A percentile compares a stretch with the other conserved stretches of the same genome.
Evolutionary conservation across 2,888 invertebrate genomes (phyloP).

Genomic region (Cryptocephalus moraei): DNA sequence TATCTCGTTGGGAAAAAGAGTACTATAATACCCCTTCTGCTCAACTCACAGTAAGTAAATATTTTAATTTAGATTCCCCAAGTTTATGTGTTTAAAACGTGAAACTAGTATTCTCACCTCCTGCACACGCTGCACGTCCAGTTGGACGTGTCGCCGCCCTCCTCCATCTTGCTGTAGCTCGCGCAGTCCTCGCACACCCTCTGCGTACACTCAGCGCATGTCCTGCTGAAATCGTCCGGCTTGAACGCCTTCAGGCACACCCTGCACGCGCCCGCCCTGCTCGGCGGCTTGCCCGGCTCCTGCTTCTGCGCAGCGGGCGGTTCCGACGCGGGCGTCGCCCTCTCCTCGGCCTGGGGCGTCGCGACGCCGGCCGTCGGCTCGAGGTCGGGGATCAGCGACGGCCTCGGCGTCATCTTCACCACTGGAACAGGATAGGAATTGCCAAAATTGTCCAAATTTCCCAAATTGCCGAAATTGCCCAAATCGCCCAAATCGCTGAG

Average conservation of each 20-base stretch:
- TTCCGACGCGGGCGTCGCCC: constrained; percentile 34
- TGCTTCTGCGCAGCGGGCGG: constrained; percentile 34
- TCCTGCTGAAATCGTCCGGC: constrained; percentile 78
- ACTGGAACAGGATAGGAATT: constrained; percentile 41
- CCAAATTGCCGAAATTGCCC: too few relatives aligned
- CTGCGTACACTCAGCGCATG: constrained; percentile 83
- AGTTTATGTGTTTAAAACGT: too few relatives aligned
- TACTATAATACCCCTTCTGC: too few relatives aligned
- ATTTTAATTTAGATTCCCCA: too few relatives aligned
- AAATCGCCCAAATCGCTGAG: too few relatives aligned
- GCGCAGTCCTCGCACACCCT: constrained; percentile 87
- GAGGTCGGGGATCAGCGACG: constrained; percentile 45
- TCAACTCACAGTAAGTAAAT: too few relatives aligned
- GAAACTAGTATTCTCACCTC: too few relatives aligned
- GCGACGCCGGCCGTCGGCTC: constrained; percentile 25
- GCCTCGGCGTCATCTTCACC: constrained; percentile 61
- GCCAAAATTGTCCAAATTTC: too few relatives aligned
- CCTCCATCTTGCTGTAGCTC: constrained; percentile 77
- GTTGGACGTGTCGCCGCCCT: constrained; percentile 72
- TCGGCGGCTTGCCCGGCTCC: constrained; percentile 64
- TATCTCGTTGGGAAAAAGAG: too few relatives aligned
- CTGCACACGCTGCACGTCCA: constrained; percentile 89
- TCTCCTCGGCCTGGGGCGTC: constrained; percentile 7
- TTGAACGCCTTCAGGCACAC: constrained; percentile 83
- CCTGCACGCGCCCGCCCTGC: constrained; percentile 66